These are phyloP conservation scores for Neodiprion virginianus DNA, from an alignment of 1,140 invertebrate genomes.

Conservation along the genomic window DNA sequence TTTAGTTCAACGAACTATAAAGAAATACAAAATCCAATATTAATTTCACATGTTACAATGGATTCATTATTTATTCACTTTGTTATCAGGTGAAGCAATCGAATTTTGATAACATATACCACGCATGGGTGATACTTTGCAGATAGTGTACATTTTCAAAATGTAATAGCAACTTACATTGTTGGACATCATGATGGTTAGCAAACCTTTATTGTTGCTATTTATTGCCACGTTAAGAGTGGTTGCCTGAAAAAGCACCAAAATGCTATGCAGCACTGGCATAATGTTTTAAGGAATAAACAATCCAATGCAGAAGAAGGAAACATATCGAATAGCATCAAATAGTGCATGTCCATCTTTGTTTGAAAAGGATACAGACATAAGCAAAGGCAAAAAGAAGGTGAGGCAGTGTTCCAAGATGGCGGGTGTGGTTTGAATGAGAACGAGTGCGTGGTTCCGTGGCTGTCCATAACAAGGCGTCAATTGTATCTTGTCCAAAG, in stretches of 20 bases:
- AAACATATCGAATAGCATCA: background rate
- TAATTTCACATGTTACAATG: background rate
- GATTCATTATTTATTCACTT: background rate
- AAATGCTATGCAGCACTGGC: slow-evolving; percentile 86
- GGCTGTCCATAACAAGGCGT: slow-evolving; percentile 97
- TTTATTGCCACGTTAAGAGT: slow-evolving; percentile 99
- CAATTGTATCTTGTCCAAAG: slow-evolving; percentile 98
- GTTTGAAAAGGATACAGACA: slow-evolving; percentile 88
- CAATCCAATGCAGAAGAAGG: background rate
- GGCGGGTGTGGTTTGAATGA: slow-evolving; percentile 70
- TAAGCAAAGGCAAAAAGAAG: slow-evolving; percentile 88
- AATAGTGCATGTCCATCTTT: background rate
- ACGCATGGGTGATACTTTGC: background rate
- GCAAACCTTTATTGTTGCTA: slow-evolving; percentile 95
- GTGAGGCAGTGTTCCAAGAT: slow-evolving; percentile 88
- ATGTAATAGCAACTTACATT: slow-evolving; percentile 78
- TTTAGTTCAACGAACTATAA: slow-evolving; percentile 98
- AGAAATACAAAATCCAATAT: slow-evolving; percentile 28
- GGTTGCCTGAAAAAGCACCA: slow-evolving; percentile 94
- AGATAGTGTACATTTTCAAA: too few relatives aligned
- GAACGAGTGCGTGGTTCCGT: slow-evolving; percentile 84
- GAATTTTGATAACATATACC: background rate
- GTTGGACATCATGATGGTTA: slow-evolving; percentile 99
- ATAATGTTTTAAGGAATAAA: slow-evolving; percentile 14
- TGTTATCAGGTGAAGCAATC: background rate